Evolutionary conservation across 2,113 vertebrate species (phyloP).

Genomic region (Hippopotamus amphibius): DNA sequence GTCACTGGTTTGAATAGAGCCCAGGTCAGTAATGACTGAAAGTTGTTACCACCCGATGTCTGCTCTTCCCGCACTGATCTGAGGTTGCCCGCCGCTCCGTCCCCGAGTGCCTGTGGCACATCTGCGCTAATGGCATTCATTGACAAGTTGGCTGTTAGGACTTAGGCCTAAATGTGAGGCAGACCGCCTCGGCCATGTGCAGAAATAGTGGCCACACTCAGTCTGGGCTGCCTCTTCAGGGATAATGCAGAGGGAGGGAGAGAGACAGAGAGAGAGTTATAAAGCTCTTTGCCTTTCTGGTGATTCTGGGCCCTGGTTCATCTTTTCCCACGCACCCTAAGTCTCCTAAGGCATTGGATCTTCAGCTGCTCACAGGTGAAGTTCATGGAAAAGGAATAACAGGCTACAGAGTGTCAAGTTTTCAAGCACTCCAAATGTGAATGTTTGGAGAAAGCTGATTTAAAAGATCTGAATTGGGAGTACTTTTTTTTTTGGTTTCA

Average conservation of each 20-base stretch:
- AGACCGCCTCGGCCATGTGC: neutral
- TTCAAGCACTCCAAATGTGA: neutral
- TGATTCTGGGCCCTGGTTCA: neutral
- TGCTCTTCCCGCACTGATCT: neutral
- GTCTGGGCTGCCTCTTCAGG: neutral
- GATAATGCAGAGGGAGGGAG: neutral
- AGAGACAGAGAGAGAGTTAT: neutral
- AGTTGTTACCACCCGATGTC: neutral
- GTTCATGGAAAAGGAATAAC: neutral
- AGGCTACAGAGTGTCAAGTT: neutral
- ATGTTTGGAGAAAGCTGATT: neutral
- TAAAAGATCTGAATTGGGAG: neutral
- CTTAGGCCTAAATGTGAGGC: neutral
- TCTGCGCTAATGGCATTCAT: slow-evolving; percentile 68
- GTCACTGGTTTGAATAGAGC: slow-evolving; percentile 70
- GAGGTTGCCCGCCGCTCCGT: slow-evolving; percentile 3
- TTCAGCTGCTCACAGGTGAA: neutral
- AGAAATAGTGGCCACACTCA: neutral
- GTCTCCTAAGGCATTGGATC: neutral
- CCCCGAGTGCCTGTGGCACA: slow-evolving; percentile 42
- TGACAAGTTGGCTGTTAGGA: slow-evolving; percentile 66
- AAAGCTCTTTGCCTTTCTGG: neutral
- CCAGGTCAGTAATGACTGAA: slow-evolving; percentile 55
- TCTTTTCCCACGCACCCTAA: neutral
- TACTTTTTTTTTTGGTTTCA: neutral